Percentiles rank a stretch among this genome's conserved stretches.
phyloP scores from a whole-genome alignment of 2,888 invertebrate genomes.

The Oscheius onirici region DNA sequence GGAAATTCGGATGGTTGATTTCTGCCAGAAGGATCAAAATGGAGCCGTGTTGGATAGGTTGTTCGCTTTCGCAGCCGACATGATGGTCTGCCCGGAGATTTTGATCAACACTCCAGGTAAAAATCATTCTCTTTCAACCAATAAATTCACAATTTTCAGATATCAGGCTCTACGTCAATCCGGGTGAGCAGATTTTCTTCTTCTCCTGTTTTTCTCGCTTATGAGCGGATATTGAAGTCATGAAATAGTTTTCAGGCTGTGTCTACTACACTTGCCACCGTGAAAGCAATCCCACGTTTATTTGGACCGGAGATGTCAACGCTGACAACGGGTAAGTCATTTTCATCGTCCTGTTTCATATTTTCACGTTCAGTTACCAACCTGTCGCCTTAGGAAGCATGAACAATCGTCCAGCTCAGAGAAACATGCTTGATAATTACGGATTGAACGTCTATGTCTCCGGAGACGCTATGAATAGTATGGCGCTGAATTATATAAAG shows the following conservation, averaged over 20 bases:
- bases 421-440: neutral
- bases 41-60: neutral
- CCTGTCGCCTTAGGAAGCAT: neutral
- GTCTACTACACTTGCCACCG: constrained; percentile 25
- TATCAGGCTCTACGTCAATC: constrained; percentile 35
- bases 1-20: neutral
- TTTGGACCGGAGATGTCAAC: constrained; percentile 43
- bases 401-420: neutral
- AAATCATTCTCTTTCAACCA: neutral
- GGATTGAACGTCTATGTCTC: neutral
- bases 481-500: no score
- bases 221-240: no score
- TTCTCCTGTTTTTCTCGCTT: no score
- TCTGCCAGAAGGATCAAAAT: neutral
- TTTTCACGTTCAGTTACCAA: neutral
- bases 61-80: neutral
- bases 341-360: neutral
- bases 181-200: constrained; percentile 23
- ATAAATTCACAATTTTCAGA: neutral
- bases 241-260: no score
- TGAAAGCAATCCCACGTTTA: constrained; percentile 32
- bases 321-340: constrained; percentile 30
- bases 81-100: neutral
- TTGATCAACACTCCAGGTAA: neutral
- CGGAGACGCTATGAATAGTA: constrained; percentile 1